phyloP scores from a whole-genome alignment of 2,888 invertebrate genomes.

The Platynereis dumerilii region DNA sequence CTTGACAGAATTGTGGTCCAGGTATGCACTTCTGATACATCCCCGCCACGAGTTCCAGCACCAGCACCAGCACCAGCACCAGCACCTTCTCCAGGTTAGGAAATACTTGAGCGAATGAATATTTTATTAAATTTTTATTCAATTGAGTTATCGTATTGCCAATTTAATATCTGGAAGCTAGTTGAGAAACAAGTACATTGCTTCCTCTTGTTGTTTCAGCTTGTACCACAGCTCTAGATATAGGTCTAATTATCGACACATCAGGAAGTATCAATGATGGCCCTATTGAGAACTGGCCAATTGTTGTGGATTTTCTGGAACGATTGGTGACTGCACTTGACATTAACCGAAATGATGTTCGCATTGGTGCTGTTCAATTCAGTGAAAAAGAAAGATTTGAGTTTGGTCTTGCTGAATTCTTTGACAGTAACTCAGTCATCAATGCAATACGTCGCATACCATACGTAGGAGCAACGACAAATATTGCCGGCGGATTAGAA shows the following conservation, averaged over 20 bases:
- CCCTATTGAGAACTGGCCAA: neutral
- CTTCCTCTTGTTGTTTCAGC: too few species aligned
- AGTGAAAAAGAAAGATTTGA: neutral
- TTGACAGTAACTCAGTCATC: neutral
- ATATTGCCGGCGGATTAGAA: neutral
- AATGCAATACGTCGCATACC: neutral
- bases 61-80: slow-evolving; percentile 4
- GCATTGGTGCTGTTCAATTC: neutral
- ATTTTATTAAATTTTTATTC: too few species aligned
- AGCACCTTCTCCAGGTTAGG: neutral
- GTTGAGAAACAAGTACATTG: too few species aligned
- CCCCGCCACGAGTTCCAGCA: neutral
- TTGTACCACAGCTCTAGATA: neutral
- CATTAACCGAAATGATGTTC: neutral
- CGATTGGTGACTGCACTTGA: neutral
- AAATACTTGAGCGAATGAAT: too few species aligned
- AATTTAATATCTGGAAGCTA: too few species aligned
- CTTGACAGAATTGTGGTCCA: neutral
- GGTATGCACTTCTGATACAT: neutral
- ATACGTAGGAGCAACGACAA: neutral
- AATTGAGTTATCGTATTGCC: too few species aligned
- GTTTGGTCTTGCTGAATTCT: neutral
- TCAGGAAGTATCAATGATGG: slow-evolving; percentile 5
- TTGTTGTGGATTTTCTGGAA: neutral
- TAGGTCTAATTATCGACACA: neutral